Conservation (phyloP, 1,140 invertebrate genomes). For the Popillia japonica region DNA sequence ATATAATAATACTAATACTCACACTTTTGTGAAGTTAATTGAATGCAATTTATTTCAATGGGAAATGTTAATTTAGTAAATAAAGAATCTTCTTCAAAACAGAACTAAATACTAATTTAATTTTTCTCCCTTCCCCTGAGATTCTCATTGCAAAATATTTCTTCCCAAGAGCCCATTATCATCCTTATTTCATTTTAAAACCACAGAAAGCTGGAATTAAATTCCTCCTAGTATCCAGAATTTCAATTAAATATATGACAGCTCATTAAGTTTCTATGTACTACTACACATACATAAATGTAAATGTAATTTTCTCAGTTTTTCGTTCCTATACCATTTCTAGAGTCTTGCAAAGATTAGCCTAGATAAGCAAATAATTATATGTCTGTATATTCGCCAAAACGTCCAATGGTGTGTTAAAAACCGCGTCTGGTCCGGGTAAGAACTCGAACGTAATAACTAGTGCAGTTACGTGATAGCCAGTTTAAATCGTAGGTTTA, state of each 20-base stretch:
- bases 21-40: no score
- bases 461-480: not conserved
- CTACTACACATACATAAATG: not conserved
- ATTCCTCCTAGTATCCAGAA: not conserved
- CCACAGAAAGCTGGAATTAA: not conserved
- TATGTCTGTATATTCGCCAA: not conserved
- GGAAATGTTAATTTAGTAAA: no score
- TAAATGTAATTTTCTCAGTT: not conserved
- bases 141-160: no score
- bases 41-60: no score
- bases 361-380: slow-evolving; percentile 5
- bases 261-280: not conserved
- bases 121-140: no score
- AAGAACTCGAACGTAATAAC: not conserved
- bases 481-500: not conserved
- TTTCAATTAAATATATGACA: no score
- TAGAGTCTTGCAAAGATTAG: not conserved
- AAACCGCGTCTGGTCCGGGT: not conserved
- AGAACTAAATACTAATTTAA: no score
- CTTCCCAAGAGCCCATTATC: no score
- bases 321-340: not conserved
- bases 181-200: no score
- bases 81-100: no score
- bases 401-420: not conserved
- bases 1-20: no score